A percentile compares a stretch with the other conserved stretches of the same genome.
Evolutionary conservation across 2,888 invertebrate species (phyloP).

Genomic region (Chymomyza caudatula): DNA sequence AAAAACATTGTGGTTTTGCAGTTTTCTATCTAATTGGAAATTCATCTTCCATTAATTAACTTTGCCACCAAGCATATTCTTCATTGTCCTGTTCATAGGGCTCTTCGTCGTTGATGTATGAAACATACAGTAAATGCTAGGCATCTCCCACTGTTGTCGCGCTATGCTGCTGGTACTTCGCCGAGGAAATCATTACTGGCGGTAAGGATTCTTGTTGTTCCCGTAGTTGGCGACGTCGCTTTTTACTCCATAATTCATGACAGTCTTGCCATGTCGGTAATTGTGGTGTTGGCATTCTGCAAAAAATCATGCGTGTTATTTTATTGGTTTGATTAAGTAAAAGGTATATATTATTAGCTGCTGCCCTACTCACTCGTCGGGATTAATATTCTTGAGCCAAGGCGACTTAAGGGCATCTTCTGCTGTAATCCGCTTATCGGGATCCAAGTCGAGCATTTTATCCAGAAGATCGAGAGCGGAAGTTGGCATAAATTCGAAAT

Average conservation of each 20-base stretch:
- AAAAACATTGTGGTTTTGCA: neutral
- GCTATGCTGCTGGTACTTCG: slow-evolving; percentile 64
- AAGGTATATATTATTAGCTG: neutral
- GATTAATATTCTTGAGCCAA: slow-evolving; percentile 94
- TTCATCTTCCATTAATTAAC: slow-evolving; percentile 35
- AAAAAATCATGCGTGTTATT: slow-evolving; percentile 32
- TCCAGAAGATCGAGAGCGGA: slow-evolving; percentile 94
- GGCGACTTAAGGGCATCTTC: slow-evolving; percentile 94
- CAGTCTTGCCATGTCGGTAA: slow-evolving; percentile 98
- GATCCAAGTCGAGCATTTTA: slow-evolving; percentile 97
- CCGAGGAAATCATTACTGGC: slow-evolving; percentile 48
- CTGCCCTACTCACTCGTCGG: slow-evolving; percentile 86
- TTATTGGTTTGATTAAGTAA: neutral
- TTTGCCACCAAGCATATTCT: slow-evolving; percentile 63
- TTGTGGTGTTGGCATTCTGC: slow-evolving; percentile 89
- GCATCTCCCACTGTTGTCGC: slow-evolving; percentile 63
- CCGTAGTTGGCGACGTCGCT: slow-evolving; percentile 89
- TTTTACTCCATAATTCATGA: slow-evolving; percentile 99
- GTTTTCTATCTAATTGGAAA: neutral
- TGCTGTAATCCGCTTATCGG: slow-evolving; percentile 94
- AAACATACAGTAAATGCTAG: slow-evolving; percentile 66
- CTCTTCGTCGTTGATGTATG: slow-evolving; percentile 42
- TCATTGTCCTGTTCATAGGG: slow-evolving; percentile 43
- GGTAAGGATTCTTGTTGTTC: slow-evolving; percentile 81
- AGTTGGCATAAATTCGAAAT: slow-evolving; percentile 94